phyloP scores from a whole-genome alignment of 2,113 vertebrate genomes.

The Cichladusa arquata region DNA sequence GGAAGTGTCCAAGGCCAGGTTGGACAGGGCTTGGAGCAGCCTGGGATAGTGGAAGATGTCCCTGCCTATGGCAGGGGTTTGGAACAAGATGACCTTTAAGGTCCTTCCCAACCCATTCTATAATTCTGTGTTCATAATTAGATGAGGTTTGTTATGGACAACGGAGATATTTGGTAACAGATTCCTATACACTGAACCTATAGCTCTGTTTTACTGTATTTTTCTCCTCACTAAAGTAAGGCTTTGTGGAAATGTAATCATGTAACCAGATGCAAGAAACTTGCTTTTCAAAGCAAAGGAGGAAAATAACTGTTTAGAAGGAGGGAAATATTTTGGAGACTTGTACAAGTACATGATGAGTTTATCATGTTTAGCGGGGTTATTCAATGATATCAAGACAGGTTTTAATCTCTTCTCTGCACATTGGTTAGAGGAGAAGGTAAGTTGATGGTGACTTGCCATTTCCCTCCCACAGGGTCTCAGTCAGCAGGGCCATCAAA shows the following conservation, averaged over 20 bases:
- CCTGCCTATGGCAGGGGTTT: background rate
- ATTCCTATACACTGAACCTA: background rate
- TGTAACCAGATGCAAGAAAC: background rate
- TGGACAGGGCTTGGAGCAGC: background rate
- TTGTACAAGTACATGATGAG: background rate
- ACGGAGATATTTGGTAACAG: background rate
- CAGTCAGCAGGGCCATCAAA: conserved; percentile 98
- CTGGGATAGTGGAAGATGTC: background rate
- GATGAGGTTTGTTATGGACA: background rate
- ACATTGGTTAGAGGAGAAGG: background rate
- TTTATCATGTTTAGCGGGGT: background rate
- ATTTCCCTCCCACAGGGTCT: conserved; percentile 81
- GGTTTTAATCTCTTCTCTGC: background rate
- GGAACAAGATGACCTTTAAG: background rate
- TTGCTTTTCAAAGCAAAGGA: background rate
- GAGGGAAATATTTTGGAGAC: background rate
- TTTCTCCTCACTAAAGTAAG: background rate
- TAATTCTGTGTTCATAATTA: background rate
- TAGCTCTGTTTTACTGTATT: background rate
- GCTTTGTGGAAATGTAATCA: background rate
- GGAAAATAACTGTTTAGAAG: background rate
- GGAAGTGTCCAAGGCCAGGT: background rate
- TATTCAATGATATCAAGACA: background rate
- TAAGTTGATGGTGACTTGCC: background rate
- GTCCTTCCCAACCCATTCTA: background rate